Evolutionary conservation across 2,797 vertebrate genomes (phyloP).

Genomic region (Graptemys geographica): DNA sequence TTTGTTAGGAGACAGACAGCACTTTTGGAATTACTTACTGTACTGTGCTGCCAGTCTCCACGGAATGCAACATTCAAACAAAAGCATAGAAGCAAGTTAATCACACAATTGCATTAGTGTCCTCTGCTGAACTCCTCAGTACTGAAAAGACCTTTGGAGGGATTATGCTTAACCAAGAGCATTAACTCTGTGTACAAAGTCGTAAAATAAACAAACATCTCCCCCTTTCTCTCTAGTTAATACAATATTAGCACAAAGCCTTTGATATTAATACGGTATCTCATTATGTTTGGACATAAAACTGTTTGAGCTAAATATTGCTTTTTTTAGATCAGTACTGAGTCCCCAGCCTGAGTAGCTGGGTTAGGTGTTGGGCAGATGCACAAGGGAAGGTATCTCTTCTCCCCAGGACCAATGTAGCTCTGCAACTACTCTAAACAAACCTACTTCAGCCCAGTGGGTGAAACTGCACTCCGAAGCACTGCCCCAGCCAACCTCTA

Average conservation of each 20-base stretch:
- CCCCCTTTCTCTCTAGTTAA: accelerated
- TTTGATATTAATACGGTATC: background rate
- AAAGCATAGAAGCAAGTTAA: slow-evolving; percentile 20
- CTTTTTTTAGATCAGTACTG: background rate
- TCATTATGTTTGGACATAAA: background rate
- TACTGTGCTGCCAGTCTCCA: accelerated
- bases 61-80: background rate
- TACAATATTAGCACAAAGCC: background rate
- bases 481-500: background rate
- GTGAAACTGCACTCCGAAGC: background rate
- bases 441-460: background rate
- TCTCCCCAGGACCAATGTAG: accelerated
- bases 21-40: background rate
- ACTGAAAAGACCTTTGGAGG: slow-evolving; percentile 50
- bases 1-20: background rate
- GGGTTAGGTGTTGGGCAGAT: background rate
- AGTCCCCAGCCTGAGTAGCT: background rate
- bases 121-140: slow-evolving; percentile 49
- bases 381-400: accelerated
- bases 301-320: background rate
- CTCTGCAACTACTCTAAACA: background rate
- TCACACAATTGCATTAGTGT: slow-evolving; percentile 64
- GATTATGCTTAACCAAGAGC: slow-evolving; percentile 50
- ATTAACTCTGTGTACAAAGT: background rate
- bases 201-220: background rate